Conservation (phyloP, 2,888 invertebrate species). For the Asteroscopus sphinx region DNA sequence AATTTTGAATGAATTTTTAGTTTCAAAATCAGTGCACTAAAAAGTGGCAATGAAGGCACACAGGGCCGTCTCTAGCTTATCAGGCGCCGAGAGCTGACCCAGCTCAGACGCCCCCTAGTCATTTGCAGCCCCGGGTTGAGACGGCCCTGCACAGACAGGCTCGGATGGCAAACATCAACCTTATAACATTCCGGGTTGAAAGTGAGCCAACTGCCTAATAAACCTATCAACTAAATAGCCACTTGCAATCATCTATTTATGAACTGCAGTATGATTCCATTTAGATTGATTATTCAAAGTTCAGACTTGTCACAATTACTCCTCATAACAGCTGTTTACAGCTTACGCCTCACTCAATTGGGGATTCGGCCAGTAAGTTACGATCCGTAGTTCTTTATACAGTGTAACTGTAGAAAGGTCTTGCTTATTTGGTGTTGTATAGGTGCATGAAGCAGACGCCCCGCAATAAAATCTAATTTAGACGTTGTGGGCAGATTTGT, state of each 20-base stretch:
- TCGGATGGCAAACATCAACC: neutral
- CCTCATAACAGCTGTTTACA: constrained; percentile 79
- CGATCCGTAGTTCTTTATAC: constrained; percentile 54
- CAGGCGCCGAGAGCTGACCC: no score
- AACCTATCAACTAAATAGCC: constrained; percentile 19
- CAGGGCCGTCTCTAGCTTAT: no score
- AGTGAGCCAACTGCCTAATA: constrained; percentile 11
- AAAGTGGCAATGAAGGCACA: neutral
- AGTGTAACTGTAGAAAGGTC: constrained; percentile 48
- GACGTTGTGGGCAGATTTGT: constrained; percentile 87
- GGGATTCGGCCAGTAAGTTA: constrained; percentile 67
- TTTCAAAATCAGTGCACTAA: neutral
- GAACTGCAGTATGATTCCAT: constrained; percentile 45
- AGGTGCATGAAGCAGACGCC: constrained; percentile 81
- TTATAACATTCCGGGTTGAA: neutral
- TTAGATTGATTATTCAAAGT: constrained; percentile 68
- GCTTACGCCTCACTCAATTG: constrained; percentile 79
- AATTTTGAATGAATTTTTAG: neutral
- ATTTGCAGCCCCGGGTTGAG: no score
- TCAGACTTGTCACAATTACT: constrained; percentile 78
- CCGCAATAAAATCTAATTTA: constrained; percentile 90
- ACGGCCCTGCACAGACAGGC: neutral
- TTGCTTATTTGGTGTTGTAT: constrained; percentile 67
- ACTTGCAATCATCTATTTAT: constrained; percentile 41
- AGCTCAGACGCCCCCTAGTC: no score